phyloP scores from a whole-genome alignment of 2,888 invertebrate genomes.

The Drepanosiphum platanoidis region DNA sequence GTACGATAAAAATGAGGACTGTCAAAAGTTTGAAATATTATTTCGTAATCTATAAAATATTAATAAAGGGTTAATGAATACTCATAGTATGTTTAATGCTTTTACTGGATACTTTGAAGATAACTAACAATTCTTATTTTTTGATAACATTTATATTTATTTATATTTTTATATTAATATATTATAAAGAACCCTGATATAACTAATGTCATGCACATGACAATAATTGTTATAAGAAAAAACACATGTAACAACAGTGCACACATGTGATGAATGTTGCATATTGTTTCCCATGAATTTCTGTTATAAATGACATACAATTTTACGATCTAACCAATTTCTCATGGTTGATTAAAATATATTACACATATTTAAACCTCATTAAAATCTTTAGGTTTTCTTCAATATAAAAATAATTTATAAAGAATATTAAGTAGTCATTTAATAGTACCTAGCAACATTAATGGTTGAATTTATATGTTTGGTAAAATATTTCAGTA shows the following conservation, averaged over 20 bases:
- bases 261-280: constrained; percentile 19
- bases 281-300: constrained; percentile 25
- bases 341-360: background rate
- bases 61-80: too few relatives aligned
- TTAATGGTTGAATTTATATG: background rate
- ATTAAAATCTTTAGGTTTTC: background rate
- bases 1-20: too few relatives aligned
- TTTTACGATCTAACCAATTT: background rate
- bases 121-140: background rate
- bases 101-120: background rate
- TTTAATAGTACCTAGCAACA: background rate
- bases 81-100: background rate
- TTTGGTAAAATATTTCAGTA: background rate
- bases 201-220: background rate
- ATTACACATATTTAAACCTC: background rate
- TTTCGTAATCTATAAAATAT: too few relatives aligned
- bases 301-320: background rate
- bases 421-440: background rate
- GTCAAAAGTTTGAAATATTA: too few relatives aligned
- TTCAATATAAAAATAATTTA: background rate
- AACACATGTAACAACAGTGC: constrained; percentile 4
- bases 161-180: too few relatives aligned
- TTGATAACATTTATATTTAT: background rate
- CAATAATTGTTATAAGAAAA: background rate
- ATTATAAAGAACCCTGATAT: constrained; percentile 5